Conservation (phyloP, 2,888 invertebrate genomes). For the Chesias legatella region DNA sequence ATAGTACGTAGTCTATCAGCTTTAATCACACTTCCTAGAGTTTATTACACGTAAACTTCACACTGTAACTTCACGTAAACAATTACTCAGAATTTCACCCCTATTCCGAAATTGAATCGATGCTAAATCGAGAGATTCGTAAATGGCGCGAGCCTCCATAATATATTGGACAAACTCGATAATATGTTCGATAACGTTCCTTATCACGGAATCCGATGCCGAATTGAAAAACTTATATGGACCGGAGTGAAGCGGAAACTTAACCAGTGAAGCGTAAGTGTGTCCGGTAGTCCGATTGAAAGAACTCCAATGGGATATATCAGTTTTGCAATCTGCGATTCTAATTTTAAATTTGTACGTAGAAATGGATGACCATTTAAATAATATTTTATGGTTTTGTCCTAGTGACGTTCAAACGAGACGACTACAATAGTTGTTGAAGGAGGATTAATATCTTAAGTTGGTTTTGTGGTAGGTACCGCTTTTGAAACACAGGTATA, state of each 20-base stretch:
- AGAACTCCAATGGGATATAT: constrained; percentile 8
- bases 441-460: no score
- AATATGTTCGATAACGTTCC: constrained; percentile 27
- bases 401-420: no score
- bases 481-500: no score
- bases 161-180: constrained; percentile 24
- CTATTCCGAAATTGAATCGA: constrained; percentile 22
- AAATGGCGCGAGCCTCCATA: constrained; percentile 32
- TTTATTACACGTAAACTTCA: no score
- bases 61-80: no score
- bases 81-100: not conserved
- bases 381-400: no score
- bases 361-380: no score
- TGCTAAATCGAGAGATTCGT: constrained; percentile 24
- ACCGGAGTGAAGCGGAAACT: constrained; percentile 30
- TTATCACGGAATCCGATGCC: constrained; percentile 26
- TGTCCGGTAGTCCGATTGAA: constrained; percentile 15
- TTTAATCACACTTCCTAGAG: no score
- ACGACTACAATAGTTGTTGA: no score
- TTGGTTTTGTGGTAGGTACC: no score
- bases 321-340: constrained; percentile 6
- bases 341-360: constrained; percentile 1
- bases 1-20: no score
- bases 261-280: constrained; percentile 11
- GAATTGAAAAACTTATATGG: constrained; percentile 37